These are phyloP conservation scores for Aporrectodea caliginosa DNA, from an alignment of 1,140 invertebrate species.

Conservation along the genomic window DNA sequence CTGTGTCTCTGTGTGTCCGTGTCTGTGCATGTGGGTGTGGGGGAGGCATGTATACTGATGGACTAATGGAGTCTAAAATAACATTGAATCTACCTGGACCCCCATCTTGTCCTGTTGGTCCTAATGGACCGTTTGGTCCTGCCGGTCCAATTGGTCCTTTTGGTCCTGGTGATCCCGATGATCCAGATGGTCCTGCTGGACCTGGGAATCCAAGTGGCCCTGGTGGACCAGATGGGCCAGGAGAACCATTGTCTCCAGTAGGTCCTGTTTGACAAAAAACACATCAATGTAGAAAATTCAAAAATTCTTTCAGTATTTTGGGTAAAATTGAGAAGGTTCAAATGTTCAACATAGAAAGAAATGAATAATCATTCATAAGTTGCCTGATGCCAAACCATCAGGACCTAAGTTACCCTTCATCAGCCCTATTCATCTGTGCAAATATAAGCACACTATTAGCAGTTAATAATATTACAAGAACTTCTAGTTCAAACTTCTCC, in stretches of 20 bases:
- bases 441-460: no score
- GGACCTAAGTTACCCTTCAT: no score
- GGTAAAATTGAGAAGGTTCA: no score
- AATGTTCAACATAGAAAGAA: no score
- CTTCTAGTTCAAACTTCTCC: no score
- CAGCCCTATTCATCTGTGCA: no score
- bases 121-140: slow-evolving; percentile 5
- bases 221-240: background rate
- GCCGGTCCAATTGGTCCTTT: background rate
- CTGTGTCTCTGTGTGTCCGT: background rate
- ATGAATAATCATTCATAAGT: no score
- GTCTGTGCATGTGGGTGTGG: background rate
- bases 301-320: no score
- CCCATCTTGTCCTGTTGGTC: background rate
- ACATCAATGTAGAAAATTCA: no score
- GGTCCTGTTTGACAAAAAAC: background rate
- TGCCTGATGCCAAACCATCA: no score
- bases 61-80: background rate
- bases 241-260: slow-evolving; percentile 6
- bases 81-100: background rate
- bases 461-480: no score
- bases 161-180: slow-evolving; percentile 1
- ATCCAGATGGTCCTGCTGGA: background rate
- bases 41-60: background rate
- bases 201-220: slow-evolving; percentile 8